Percentiles rank a stretch among this genome's conserved stretches.
phyloP scores from a whole-genome alignment of 2,888 invertebrate species.

The Tachystola acroxantha region DNA sequence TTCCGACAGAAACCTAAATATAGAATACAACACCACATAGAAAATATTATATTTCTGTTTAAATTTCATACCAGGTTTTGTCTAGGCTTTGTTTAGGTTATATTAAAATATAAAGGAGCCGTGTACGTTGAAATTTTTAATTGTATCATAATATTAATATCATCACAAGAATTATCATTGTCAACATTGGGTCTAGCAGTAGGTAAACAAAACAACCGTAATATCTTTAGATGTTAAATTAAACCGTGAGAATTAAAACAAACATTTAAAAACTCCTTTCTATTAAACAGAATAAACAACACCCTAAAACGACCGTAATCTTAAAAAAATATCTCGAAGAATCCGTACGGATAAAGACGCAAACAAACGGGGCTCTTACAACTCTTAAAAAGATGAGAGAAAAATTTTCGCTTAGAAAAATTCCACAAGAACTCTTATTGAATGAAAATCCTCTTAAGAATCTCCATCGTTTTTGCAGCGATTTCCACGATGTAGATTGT shows the following conservation, averaged over 20 bases:
- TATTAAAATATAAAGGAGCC: too few relatives aligned
- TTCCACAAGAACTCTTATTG: conserved; percentile 16
- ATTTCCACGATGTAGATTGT: conserved; percentile 3
- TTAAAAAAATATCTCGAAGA: conserved; percentile 8
- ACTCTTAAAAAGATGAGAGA: conserved; percentile 9
- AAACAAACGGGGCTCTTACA: conserved; percentile 11
- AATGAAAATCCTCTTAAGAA: conserved; percentile 16
- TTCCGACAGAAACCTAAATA: too few relatives aligned
- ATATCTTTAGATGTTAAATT: neutral
- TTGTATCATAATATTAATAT: too few relatives aligned
- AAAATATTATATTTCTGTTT: too few relatives aligned
- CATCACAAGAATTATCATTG: too few relatives aligned
- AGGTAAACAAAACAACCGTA: too few relatives aligned
- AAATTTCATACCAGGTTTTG: too few relatives aligned
- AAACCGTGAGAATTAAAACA: neutral
- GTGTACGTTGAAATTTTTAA: too few relatives aligned
- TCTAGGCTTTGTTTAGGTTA: too few relatives aligned
- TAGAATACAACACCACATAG: too few relatives aligned
- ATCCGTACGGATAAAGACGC: conserved; percentile 10
- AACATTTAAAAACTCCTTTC: neutral
- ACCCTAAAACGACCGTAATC: conserved; percentile 10
- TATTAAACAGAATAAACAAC: conserved; percentile 5
- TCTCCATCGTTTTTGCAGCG: conserved; percentile 9
- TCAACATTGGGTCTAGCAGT: too few relatives aligned
- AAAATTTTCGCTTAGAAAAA: conserved; percentile 13